Evolutionary conservation across 2,888 invertebrate species (phyloP).

Genomic region (Athalia cordata): DNA sequence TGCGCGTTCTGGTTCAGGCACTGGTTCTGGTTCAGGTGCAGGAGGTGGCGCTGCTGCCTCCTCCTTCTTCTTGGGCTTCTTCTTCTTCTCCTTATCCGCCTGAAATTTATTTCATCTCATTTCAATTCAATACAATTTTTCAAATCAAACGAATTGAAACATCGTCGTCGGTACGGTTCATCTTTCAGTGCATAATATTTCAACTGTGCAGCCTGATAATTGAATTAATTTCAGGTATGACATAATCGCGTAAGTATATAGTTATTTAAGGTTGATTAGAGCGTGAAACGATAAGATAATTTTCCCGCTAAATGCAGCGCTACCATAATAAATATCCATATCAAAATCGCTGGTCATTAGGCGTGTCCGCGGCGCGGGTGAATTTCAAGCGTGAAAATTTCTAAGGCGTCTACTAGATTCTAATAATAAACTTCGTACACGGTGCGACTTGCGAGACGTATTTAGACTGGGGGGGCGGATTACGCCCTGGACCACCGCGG

Average conservation of each 20-base stretch:
- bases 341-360: not conserved
- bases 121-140: not conserved
- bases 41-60: slow-evolving; percentile 84
- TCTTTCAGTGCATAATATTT: too few relatives aligned
- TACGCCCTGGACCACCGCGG: slow-evolving; percentile 44
- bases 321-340: too few relatives aligned
- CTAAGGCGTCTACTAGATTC: slow-evolving; percentile 59
- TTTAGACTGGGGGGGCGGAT: slow-evolving; percentile 61
- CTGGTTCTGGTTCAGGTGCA: slow-evolving; percentile 82
- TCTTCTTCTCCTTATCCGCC: slow-evolving; percentile 97
- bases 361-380: slow-evolving; percentile 12
- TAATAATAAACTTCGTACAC: slow-evolving; percentile 63
- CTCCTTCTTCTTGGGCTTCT: slow-evolving; percentile 83
- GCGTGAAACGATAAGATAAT: too few relatives aligned
- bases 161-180: too few relatives aligned
- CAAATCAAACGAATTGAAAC: too few relatives aligned
- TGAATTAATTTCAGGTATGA: too few relatives aligned
- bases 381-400: slow-evolving; percentile 57
- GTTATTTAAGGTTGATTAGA: too few relatives aligned
- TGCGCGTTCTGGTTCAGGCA: slow-evolving; percentile 79
- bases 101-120: slow-evolving; percentile 68
- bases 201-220: too few relatives aligned
- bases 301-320: too few relatives aligned
- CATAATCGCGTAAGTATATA: too few relatives aligned
- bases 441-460: slow-evolving; percentile 58